A percentile compares a stretch with the other conserved stretches of the same genome.
phyloP scores from a whole-genome alignment of 2,797 vertebrate species.

The Danionella dracula region DNA sequence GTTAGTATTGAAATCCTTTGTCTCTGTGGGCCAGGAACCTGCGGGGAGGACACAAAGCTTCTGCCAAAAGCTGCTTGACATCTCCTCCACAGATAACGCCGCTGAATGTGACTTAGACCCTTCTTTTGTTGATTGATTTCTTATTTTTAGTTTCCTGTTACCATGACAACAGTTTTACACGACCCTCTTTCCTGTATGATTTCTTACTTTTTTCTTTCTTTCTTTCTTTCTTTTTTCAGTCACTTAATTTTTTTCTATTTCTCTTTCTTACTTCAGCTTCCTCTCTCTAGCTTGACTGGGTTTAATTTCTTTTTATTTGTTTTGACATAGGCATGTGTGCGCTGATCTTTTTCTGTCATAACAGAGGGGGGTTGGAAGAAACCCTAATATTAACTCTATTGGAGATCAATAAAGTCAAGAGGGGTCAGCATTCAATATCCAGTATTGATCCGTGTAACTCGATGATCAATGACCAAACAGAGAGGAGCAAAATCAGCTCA shows the following conservation, averaged over 20 bases:
- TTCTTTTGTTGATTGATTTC: conserved; percentile 69
- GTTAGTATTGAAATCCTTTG: conserved; percentile 52
- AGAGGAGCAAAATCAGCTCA: conserved; percentile 1
- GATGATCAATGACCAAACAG: conserved; percentile 20
- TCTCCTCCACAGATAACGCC: conserved; percentile 59
- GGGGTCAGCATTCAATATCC: conserved; percentile 10
- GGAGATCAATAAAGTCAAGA: conserved; percentile 37
- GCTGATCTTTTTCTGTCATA: conserved; percentile 18
- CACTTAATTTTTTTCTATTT: not conserved
- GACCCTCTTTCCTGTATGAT: not conserved
- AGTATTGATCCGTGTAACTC: conserved; percentile 32
- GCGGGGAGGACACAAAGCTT: conserved; percentile 76
- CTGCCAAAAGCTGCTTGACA: conserved; percentile 75
- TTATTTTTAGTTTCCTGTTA: conserved; percentile 67
- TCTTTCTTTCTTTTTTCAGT: not conserved
- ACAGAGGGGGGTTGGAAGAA: not conserved
- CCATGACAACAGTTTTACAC: conserved; percentile 75
- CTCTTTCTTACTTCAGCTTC: not conserved
- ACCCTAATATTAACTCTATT: conserved; percentile 31
- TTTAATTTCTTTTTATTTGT: not conserved
- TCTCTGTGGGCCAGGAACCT: conserved; percentile 70
- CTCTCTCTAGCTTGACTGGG: no score
- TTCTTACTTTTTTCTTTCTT: not conserved
- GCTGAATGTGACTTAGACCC: conserved; percentile 67
- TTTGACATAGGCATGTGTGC: conserved; percentile 27